Evolutionary conservation across 2,888 invertebrate species (phyloP).

Genomic region (Drosophila mayaguana): DNA sequence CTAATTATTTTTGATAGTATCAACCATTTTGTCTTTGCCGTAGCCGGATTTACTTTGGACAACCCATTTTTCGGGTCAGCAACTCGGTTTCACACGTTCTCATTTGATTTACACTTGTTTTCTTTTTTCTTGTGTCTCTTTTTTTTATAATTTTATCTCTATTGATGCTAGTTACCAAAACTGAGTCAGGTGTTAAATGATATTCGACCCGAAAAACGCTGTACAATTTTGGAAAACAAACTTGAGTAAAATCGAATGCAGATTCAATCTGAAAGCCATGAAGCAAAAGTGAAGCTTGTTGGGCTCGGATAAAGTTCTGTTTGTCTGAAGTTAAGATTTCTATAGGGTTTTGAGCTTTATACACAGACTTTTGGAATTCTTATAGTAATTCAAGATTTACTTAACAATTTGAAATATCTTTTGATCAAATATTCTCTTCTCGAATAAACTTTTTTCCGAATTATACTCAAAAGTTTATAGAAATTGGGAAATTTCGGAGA

Average conservation of each 20-base stretch:
- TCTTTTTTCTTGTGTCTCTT: neutral
- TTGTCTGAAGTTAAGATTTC: neutral
- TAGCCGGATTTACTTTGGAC: conserved; percentile 5
- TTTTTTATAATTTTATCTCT: neutral
- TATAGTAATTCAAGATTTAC: too few species aligned
- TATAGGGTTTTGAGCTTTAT: too few species aligned
- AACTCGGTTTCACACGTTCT: conserved; percentile 2
- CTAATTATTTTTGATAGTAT: conserved; percentile 52
- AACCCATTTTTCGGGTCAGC: conserved; percentile 28
- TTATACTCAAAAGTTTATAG: too few species aligned
- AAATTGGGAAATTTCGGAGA: too few species aligned
- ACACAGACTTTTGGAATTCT: too few species aligned
- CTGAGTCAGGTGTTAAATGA: conserved; percentile 5
- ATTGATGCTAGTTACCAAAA: neutral
- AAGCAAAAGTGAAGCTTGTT: neutral
- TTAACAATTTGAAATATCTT: too few species aligned
- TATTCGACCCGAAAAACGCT: conserved; percentile 4
- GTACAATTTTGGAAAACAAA: neutral
- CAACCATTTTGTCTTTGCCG: conserved; percentile 29
- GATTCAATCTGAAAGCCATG: neutral
- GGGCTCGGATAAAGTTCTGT: neutral
- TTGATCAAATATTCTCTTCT: too few species aligned
- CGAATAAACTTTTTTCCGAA: too few species aligned
- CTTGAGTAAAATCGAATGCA: neutral
- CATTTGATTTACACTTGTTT: conserved; percentile 7